Evolutionary conservation across 2,113 vertebrate species (phyloP).

Genomic region (Acrocephalus arundinaceus): DNA sequence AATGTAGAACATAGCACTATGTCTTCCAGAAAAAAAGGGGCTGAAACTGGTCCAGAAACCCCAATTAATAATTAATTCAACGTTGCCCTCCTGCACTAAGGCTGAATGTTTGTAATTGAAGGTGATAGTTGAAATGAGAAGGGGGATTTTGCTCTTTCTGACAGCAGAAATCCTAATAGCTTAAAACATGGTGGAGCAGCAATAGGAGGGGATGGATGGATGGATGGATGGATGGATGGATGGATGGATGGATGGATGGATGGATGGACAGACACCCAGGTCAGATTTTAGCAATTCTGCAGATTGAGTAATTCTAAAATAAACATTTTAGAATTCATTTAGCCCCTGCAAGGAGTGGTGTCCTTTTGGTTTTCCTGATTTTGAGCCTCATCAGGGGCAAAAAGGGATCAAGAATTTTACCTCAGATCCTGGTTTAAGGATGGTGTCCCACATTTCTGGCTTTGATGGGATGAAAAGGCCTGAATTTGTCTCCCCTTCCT

Average conservation of each 20-base stretch:
- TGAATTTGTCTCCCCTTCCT: neutral
- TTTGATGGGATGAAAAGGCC: neutral
- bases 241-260: neutral
- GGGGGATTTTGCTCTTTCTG: neutral
- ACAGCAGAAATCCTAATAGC: neutral
- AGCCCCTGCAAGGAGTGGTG: fast-evolving
- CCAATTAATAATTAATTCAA: neutral
- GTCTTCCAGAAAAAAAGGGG: neutral
- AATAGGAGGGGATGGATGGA: neutral
- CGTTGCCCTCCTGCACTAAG: neutral
- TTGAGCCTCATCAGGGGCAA: neutral
- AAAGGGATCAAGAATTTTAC: neutral
- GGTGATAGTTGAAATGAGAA: neutral
- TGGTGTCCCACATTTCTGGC: neutral
- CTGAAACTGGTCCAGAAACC: neutral
- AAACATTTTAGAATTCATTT: neutral
- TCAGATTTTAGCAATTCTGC: neutral
- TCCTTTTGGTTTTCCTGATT: neutral
- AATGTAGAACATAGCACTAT: neutral
- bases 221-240: neutral
- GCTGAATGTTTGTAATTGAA: neutral
- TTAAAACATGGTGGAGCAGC: neutral
- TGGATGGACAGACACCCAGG: neutral
- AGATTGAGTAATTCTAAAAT: neutral
- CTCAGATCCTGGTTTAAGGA: neutral